Percentiles rank a stretch among this genome's conserved stretches.
phyloP scores from a whole-genome alignment of 1,140 invertebrate species.

The Gyrodactylus bullatarudis region DNA sequence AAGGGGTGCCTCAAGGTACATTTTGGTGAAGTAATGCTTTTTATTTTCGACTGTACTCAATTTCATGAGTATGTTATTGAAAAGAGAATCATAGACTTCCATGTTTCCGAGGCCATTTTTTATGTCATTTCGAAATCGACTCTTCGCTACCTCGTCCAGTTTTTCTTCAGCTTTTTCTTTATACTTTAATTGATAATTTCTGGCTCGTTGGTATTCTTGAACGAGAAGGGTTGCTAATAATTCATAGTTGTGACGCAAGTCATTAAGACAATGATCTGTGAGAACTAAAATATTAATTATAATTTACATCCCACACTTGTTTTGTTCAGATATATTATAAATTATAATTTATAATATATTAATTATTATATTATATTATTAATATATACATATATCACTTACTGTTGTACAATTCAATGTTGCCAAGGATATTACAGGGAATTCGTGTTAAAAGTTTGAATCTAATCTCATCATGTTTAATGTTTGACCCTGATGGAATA shows the following conservation, averaged over 20 bases:
- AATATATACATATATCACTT: not conserved
- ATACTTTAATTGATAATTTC: not conserved
- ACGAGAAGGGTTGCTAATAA: not conserved
- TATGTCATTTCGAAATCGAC: no score
- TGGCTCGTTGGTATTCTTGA: not conserved
- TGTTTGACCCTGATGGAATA: not conserved
- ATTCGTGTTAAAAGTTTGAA: not conserved
- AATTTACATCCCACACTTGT: no score
- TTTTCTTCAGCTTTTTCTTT: not conserved
- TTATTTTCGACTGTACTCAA: not conserved
- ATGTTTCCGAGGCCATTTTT: not conserved
- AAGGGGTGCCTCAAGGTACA: conserved; percentile 49
- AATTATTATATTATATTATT: not conserved
- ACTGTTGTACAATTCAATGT: not conserved
- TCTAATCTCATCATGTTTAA: not conserved
- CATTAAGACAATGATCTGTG: not conserved
- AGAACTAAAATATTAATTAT: not conserved
- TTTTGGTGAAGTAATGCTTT: conserved; percentile 28
- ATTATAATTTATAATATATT: no score
- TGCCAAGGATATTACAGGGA: not conserved
- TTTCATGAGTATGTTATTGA: not conserved
- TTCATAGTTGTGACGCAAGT: not conserved
- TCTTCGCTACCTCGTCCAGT: not conserved
- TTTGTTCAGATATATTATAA: no score
- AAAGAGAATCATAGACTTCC: not conserved